These are phyloP conservation scores for Agapetus fuscipes DNA, from an alignment of 2,888 invertebrate species.

Conservation along the genomic window DNA sequence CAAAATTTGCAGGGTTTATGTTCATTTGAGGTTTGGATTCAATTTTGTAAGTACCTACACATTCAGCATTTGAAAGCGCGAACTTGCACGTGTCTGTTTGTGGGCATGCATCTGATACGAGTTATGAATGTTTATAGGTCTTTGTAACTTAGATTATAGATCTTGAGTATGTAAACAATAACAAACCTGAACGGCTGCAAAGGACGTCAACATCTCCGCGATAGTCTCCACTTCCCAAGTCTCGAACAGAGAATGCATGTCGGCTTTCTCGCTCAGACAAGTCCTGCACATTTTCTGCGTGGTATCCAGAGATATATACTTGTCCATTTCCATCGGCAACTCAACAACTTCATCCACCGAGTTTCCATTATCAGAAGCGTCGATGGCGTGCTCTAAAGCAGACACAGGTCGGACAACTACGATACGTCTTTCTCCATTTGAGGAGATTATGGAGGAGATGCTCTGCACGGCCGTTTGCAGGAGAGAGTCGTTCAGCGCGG, in stretches of 20 bases:
- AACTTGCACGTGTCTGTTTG: too few species aligned
- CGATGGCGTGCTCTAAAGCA: constrained; percentile 4
- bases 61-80: too few species aligned
- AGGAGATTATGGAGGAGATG: too few species aligned
- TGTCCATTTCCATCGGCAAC: constrained; percentile 15
- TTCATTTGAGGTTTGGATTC: too few species aligned
- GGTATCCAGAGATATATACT: constrained; percentile 14
- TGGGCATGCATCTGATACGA: too few species aligned
- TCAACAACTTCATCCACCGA: constrained; percentile 14
- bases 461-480: constrained; percentile 9
- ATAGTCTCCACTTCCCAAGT: constrained; percentile 28
- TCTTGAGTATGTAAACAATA: too few species aligned
- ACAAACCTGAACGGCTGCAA: constrained; percentile 32
- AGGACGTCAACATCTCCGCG: constrained; percentile 31
- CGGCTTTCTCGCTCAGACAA: constrained; percentile 33
- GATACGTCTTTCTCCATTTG: too few species aligned
- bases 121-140: too few species aligned
- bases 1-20: too few species aligned
- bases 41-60: too few species aligned
- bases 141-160: too few species aligned
- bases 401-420: constrained; percentile 10
- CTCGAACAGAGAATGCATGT: constrained; percentile 31
- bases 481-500: constrained; percentile 8
- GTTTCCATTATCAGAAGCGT: too few species aligned
- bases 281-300: constrained; percentile 34